Evolutionary conservation across 2,113 vertebrate species (phyloP).

Genomic region (Columba janthina): DNA sequence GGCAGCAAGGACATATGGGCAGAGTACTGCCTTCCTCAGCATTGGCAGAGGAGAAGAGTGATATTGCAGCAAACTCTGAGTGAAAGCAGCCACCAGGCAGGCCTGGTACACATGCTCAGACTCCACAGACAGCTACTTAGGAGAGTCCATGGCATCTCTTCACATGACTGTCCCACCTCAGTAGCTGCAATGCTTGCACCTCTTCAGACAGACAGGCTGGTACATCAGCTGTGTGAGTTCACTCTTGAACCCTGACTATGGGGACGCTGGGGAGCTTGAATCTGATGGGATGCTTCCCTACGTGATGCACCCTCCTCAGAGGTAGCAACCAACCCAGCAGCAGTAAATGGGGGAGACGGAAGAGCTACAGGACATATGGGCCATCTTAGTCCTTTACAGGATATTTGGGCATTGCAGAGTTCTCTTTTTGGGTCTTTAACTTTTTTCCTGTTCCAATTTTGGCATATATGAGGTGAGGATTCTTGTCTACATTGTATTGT

Average conservation of each 20-base stretch:
- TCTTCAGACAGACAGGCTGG: background rate
- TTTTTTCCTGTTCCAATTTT: background rate
- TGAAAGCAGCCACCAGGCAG: background rate
- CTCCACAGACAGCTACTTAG: background rate
- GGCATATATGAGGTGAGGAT: background rate
- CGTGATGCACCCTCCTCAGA: background rate
- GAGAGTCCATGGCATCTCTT: no score
- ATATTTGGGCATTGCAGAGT: background rate
- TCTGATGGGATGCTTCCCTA: background rate
- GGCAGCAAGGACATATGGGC: background rate
- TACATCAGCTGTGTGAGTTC: background rate
- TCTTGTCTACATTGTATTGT: background rate
- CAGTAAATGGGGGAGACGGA: background rate
- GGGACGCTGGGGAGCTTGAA: background rate
- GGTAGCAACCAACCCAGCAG: background rate
- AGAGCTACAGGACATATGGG: background rate
- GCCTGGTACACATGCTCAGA: background rate
- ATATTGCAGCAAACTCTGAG: background rate
- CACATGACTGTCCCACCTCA: background rate
- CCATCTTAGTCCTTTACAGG: background rate
- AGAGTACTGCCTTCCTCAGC: background rate
- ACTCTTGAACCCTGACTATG: background rate
- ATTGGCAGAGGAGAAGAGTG: background rate
- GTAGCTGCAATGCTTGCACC: background rate
- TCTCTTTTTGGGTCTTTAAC: background rate